Conservation (phyloP, 2,888 invertebrate species). For the Troides aeacus region DNA sequence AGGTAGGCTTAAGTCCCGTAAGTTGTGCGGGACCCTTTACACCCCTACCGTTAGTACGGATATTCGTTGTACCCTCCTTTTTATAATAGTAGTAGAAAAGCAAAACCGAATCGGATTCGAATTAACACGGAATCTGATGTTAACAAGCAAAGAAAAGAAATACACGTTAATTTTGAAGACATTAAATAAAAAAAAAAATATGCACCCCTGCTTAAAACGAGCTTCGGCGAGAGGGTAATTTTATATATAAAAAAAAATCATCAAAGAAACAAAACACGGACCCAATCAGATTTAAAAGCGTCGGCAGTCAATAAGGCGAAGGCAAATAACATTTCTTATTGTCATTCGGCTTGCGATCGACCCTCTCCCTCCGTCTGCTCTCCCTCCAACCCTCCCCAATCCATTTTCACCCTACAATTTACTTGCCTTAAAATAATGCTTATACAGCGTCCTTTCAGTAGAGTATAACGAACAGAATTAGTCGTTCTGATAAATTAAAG, state of each 20-base stretch:
- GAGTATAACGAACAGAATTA: conserved; percentile 4
- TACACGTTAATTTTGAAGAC: too few relatives aligned
- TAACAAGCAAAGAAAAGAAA: too few relatives aligned
- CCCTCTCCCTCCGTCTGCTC: not conserved
- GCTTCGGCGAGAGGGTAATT: too few relatives aligned
- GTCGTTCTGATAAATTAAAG: not conserved
- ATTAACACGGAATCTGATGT: too few relatives aligned
- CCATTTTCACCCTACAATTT: conserved; percentile 25
- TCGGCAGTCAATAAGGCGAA: conserved; percentile 53
- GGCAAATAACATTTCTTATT: conserved; percentile 48
- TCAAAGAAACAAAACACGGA: conserved; percentile 43
- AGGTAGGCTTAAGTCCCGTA: too few relatives aligned
- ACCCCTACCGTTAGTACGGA: too few relatives aligned
- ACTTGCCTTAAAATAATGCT: conserved; percentile 25
- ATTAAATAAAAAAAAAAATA: too few relatives aligned
- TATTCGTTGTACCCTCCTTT: too few relatives aligned
- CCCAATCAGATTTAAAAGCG: conserved; percentile 55
- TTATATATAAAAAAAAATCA: conserved; percentile 3
- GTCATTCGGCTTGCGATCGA: conserved; percentile 41
- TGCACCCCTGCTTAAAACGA: too few relatives aligned
- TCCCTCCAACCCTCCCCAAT: conserved; percentile 21
- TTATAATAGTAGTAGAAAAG: too few relatives aligned
- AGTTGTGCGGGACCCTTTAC: too few relatives aligned
- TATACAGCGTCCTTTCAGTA: conserved; percentile 12
- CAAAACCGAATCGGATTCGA: too few relatives aligned